Percentiles rank a stretch among this genome's conserved stretches.
phyloP scores from a whole-genome alignment of 1,140 invertebrate genomes.

The Campodea augens region DNA sequence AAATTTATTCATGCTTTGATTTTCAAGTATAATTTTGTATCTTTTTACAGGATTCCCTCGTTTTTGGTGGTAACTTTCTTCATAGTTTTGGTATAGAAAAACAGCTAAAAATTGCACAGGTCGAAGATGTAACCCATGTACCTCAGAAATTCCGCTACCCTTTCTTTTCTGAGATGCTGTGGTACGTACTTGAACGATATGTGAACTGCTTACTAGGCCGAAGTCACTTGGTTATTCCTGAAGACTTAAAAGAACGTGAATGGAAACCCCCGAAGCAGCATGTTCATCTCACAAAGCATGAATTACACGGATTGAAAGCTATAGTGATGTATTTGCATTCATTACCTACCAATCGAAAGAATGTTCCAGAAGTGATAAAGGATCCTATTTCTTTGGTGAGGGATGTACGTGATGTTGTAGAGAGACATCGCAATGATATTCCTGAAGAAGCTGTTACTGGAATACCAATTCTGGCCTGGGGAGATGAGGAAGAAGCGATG shows the following conservation, averaged over 20 bases:
- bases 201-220: slow-evolving; percentile 70
- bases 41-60: slow-evolving; percentile 84
- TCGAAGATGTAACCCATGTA: slow-evolving; percentile 83
- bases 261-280: slow-evolving; percentile 11
- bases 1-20: too few relatives aligned
- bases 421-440: slow-evolving; percentile 70
- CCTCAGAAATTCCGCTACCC: slow-evolving; percentile 94
- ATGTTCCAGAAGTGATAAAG: slow-evolving; percentile 72
- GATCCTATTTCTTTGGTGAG: slow-evolving; percentile 76
- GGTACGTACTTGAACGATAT: slow-evolving; percentile 91
- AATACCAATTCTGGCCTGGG: slow-evolving; percentile 38
- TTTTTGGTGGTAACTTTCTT: slow-evolving; percentile 96
- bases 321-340: slow-evolving; percentile 82
- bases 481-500: slow-evolving; percentile 22
- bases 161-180: slow-evolving; percentile 93
- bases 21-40: too few relatives aligned
- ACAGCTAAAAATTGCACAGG: slow-evolving; percentile 55
- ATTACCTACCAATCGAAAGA: slow-evolving; percentile 71
- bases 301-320: slow-evolving; percentile 73
- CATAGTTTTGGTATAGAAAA: slow-evolving; percentile 66
- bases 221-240: slow-evolving; percentile 46
- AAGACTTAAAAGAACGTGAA: too few relatives aligned
- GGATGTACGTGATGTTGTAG: slow-evolving; percentile 69
- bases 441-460: slow-evolving; percentile 65
- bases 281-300: slow-evolving; percentile 33